Conservation (phyloP, 2,113 vertebrate species). For the Chiloscyllium plagiosum region DNA sequence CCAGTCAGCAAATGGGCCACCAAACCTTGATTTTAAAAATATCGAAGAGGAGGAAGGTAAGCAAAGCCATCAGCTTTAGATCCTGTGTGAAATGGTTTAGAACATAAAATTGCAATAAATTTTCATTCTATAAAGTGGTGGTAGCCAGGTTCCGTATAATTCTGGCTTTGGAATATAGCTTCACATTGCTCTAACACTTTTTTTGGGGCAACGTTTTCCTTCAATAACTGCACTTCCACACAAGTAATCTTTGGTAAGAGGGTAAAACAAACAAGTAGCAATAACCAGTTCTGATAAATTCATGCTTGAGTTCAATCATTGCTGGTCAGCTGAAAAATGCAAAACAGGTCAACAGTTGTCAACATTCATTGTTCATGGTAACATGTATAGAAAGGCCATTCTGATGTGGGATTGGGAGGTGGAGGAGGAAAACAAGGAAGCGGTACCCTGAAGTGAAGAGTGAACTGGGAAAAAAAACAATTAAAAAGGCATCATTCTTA, state of each 20-base stretch:
- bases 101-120: neutral
- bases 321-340: neutral
- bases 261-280: neutral
- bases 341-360: too few species aligned
- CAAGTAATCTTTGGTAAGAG: neutral
- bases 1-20: neutral
- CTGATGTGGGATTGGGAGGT: too few species aligned
- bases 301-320: neutral
- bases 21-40: neutral
- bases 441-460: too few species aligned
- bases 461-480: neutral
- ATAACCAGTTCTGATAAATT: neutral
- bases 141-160: neutral
- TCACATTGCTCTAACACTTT: neutral
- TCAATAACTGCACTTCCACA: neutral
- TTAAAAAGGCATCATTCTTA: neutral
- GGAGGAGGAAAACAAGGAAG: too few species aligned
- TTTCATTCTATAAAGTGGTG: neutral
- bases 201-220: neutral
- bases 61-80: neutral
- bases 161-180: neutral
- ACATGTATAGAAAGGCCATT: too few species aligned
- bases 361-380: too few species aligned
- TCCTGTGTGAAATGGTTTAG: neutral
- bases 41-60: neutral